Percentiles rank a stretch among this genome's conserved stretches.
phyloP scores from a whole-genome alignment of 2,888 invertebrate genomes.

The Amblyjoppa fuscipennis region DNA sequence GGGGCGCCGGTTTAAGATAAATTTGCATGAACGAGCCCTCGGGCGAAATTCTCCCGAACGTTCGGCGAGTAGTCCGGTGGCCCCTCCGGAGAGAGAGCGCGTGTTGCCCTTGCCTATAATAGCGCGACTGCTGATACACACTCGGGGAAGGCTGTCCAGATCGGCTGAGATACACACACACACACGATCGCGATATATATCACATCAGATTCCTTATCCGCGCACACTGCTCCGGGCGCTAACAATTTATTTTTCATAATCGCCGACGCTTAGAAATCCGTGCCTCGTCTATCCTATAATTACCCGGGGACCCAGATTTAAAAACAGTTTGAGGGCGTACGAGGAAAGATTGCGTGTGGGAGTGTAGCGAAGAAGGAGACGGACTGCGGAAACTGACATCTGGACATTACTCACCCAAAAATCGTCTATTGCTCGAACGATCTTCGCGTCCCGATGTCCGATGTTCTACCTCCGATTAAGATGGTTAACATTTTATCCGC shows the following conservation, averaged over 20 bases:
- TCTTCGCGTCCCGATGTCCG: not conserved
- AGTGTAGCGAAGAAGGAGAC: not conserved
- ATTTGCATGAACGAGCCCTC: not conserved
- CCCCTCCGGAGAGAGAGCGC: no score
- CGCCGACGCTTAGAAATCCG: conserved; percentile 36
- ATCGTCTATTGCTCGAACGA: not conserved
- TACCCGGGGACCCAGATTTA: conserved; percentile 15
- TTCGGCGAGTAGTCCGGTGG: not conserved
- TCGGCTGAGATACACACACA: not conserved
- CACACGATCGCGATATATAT: not conserved
- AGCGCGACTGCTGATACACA: not conserved
- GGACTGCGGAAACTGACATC: not conserved
- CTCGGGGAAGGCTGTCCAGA: not conserved
- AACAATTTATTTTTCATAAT: conserved; percentile 27
- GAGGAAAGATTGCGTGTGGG: not conserved
- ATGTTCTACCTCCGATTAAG: no score
- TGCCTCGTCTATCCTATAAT: conserved; percentile 37
- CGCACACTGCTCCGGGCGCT: conserved; percentile 30
- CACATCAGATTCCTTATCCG: conserved; percentile 26
- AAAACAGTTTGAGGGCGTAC: not conserved
- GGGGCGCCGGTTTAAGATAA: not conserved
- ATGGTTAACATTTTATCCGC: no score
- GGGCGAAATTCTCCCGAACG: not conserved
- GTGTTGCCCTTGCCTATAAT: not conserved
- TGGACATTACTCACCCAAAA: not conserved